Base-by-base conservation (phyloP, 2,797 vertebrate species). In the Apogon hyalosoma region DNA sequence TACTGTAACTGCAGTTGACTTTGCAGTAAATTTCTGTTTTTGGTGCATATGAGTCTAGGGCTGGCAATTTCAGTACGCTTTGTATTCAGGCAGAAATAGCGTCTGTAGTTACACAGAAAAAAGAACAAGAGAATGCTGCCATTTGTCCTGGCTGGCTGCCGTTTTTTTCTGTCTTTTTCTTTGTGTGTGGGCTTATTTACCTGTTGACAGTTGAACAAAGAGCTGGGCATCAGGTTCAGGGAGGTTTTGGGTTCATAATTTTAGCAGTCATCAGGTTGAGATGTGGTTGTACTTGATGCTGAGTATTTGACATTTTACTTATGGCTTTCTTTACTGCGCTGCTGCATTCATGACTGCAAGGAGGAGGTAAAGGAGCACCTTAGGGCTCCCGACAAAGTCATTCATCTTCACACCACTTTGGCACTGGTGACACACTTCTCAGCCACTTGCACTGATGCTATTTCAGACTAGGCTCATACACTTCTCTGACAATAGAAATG, bases 241-340 rank as follows among this genome's bases (percentile, higher is more conserved):
- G 51, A 70, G 31, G 53, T 47, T 55, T 47, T 57, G 24, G 28
- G 19, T 21, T 50, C 14, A n/a, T 57, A 10, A 3, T 59, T 63
- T 33, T 42, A 36, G 16, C 39, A 36, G 16, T 70, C 33, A 63
- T 33, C 48, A 31, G 48, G 1, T 43, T 51, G 11, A 47, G n/a
- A 21, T 50, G 16, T 50, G 43, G n/a, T 3, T 56, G 46, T 33
- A n/a, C 13, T 63, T 1, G 24, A 6, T 58, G 36, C 28, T n/a
- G 39, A 11, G n/a, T 67, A 46, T 68, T 48, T 46, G 48, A 15
- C 13, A 33, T 50, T 59, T 59, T 53, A 58, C 77, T 70, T 61
- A 43, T 39, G 36, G 49, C 3, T 36, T 48, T 57, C 48, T 63
- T 49, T 4, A 24, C n/a, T 33, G 14, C 16, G 42, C 15, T 2